phyloP scores from a whole-genome alignment of 2,888 invertebrate species.

The Amiota communis region DNA sequence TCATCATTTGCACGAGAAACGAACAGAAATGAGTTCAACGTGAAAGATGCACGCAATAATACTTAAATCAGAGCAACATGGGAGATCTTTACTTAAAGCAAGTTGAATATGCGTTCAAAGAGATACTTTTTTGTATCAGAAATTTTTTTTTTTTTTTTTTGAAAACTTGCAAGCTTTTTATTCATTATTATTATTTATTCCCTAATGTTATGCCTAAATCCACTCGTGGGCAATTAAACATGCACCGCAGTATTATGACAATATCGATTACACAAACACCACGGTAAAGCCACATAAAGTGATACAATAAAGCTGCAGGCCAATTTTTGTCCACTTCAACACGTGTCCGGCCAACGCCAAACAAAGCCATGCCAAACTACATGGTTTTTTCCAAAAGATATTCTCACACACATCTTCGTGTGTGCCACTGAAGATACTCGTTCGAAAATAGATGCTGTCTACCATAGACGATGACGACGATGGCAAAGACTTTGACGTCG shows the following conservation, averaged over 20 bases:
- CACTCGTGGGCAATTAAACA: slow-evolving; percentile 52
- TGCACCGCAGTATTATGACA: slow-evolving; percentile 56
- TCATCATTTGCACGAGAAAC: slow-evolving; percentile 55
- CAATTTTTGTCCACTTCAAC: slow-evolving; percentile 40
- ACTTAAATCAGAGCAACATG: too few species aligned
- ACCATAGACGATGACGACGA: background rate
- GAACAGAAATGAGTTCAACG: slow-evolving; percentile 5
- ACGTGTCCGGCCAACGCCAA: slow-evolving; percentile 22
- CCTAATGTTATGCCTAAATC: background rate
- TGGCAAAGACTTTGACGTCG: slow-evolving; percentile 11
- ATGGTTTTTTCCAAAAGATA: background rate
- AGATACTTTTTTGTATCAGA: too few species aligned
- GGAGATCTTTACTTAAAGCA: too few species aligned
- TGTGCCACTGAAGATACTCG: background rate
- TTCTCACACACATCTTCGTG: background rate
- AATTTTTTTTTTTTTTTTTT: too few species aligned
- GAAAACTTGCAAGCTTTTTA: too few species aligned
- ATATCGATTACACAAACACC: slow-evolving; percentile 58
- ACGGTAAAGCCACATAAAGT: background rate
- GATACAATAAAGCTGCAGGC: slow-evolving; percentile 30
- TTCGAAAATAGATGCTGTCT: background rate
- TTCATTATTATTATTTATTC: too few species aligned
- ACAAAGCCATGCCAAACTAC: background rate
- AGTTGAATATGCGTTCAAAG: too few species aligned
- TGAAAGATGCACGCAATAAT: slow-evolving; percentile 5